Evolutionary conservation across 2,888 invertebrate genomes (phyloP), one percentile per base, ranked within the genome.

Genomic region (Eupithecia inturbata): DNA sequence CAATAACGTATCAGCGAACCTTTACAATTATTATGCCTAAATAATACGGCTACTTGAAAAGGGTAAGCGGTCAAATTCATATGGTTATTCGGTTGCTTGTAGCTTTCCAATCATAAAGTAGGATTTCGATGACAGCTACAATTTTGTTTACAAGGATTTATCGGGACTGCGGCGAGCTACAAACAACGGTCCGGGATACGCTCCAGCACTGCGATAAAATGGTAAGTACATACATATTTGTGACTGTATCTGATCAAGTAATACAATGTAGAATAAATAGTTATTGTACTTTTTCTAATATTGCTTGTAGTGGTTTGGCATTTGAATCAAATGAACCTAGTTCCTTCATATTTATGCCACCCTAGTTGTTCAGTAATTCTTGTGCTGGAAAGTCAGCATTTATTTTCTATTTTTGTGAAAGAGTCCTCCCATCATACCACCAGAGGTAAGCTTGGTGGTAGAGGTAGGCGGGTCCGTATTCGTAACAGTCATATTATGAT

Each of bases 71-170:
- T 90, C 89, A 88, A 89, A 88, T 89, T 84, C 77, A 81, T 87
- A 83, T 83, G 84, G 89, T 91, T 91, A 89, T 91, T 89, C 89
- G 85, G 84, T 84, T 83, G 85, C 84, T 82, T 87, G 85, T 84
- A 84, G 83, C 81, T 84, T 82, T 85, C 84, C 87, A 86, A 89
- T 89, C 89, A 89, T 92, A 93, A 92, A 92, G 85, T 87, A 91
- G 84, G 83, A 91, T 91, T 89, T 89, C 88, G 86, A 85, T 85
- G 92, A 91, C 92, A 90, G 89, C 83, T 87, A 92, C 91, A 89
- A 91, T 92, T 91, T 91, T 88, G 89, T 92, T 89, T 90, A 91
- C 88, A 89, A 90, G 87, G 88, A 91, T 92, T 90, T 91, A 91
- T 91, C 77, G 80, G 79, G 77, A 79, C 75, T 82, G 84, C 80